phyloP scores from a whole-genome alignment of 2,888 invertebrate genomes.

The Phoronis australis region DNA sequence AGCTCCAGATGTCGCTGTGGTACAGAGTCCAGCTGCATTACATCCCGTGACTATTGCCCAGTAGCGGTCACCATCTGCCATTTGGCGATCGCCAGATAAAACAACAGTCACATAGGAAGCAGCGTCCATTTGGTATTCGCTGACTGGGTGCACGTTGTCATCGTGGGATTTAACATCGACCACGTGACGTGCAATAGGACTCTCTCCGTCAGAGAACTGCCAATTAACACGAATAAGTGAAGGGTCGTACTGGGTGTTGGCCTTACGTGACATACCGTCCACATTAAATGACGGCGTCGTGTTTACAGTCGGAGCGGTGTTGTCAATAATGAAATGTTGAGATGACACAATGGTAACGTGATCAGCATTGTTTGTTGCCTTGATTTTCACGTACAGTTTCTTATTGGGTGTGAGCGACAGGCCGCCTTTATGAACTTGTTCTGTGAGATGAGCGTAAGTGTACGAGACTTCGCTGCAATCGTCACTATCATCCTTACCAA shows the following conservation, averaged over 20 bases:
- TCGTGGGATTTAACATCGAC: not conserved
- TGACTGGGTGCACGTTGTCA: not conserved
- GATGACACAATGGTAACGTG: no score
- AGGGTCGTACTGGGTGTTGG: not conserved
- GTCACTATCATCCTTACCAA: no score
- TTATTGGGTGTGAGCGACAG: no score
- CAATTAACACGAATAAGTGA: not conserved
- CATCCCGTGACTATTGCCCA: conserved; percentile 2
- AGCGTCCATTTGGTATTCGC: not conserved
- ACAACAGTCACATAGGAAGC: not conserved
- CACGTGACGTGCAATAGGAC: not conserved
- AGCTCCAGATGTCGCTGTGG: not conserved
- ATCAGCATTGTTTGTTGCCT: no score
- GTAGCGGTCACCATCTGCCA: not conserved
- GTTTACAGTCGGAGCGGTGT: no score
- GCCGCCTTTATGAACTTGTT: no score
- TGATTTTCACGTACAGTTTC: no score
- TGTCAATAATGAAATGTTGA: no score
- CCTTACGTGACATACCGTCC: not conserved
- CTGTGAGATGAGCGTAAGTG: no score
- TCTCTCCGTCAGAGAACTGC: not conserved
- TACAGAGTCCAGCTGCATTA: conserved; percentile 5
- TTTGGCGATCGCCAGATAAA: not conserved
- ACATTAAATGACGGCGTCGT: no score
- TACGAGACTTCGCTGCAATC: no score